Conservation (phyloP, 2,113 vertebrate species). For the Hypomesus transpacificus region DNA sequence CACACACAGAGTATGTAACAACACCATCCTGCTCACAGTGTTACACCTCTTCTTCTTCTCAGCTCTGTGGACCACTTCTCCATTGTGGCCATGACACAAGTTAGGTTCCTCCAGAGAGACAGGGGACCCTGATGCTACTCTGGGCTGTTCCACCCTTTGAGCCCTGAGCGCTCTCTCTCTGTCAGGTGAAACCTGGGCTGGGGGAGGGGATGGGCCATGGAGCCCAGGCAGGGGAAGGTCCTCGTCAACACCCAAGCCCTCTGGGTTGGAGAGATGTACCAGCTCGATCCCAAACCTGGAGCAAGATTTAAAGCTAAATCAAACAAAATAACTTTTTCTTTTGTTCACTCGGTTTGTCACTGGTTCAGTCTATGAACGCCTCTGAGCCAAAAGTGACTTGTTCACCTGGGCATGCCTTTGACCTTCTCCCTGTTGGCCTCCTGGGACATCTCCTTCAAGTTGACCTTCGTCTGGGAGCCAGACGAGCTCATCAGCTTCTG, state of each 20-base stretch:
- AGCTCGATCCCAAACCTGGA: conserved; percentile 85
- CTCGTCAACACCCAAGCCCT: conserved; percentile 61
- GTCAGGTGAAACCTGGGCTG: too few relatives aligned
- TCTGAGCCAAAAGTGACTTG: conserved; percentile 8
- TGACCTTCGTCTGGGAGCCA: conserved; percentile 66
- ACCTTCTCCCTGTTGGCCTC: conserved; percentile 73
- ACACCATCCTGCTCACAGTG: too few relatives aligned
- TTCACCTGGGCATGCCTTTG: conserved; percentile 83
- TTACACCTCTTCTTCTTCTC: too few relatives aligned
- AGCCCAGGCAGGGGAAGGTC: conserved; percentile 50
- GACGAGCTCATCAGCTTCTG: conserved; percentile 75
- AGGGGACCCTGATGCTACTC: too few relatives aligned
- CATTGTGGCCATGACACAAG: too few relatives aligned
- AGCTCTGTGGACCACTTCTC: too few relatives aligned
- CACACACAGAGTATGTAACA: too few relatives aligned
- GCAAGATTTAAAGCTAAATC: not conserved
- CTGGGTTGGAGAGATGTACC: conserved; percentile 62
- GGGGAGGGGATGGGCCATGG: too few relatives aligned
- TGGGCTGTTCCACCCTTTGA: not conserved
- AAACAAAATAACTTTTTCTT: not conserved
- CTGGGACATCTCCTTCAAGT: conserved; percentile 75
- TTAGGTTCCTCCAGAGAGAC: too few relatives aligned
- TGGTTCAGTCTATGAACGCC: too few relatives aligned
- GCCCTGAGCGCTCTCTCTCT: not conserved
- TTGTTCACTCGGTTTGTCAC: too few relatives aligned